Percentiles rank a stretch among this genome's conserved stretches.
phyloP scores from a whole-genome alignment of 30 jellyfish, hydroid and myxozoan species.

The Turritopsis rubra region DNA sequence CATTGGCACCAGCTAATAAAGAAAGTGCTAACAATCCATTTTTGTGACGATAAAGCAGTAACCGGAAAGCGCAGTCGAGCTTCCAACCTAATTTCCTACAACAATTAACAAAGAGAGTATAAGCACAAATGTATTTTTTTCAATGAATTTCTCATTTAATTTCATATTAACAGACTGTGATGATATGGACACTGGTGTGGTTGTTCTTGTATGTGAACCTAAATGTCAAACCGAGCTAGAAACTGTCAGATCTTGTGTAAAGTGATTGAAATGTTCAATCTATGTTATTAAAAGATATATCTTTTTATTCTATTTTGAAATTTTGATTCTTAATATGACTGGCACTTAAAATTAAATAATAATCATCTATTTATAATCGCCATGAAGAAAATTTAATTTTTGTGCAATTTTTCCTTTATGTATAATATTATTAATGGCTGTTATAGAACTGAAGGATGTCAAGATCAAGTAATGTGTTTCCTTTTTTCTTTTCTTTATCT shows the following conservation, averaged over 20 bases:
- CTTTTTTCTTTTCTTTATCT: background rate
- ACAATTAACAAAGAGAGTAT: background rate
- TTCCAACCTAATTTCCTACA: background rate
- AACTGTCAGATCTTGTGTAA: background rate
- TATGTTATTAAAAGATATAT: background rate
- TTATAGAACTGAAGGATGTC: background rate
- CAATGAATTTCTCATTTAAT: background rate
- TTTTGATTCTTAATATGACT: background rate
- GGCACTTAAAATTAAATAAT: background rate
- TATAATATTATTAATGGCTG: background rate
- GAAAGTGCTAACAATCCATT: slow-evolving; percentile 54
- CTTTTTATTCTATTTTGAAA: background rate
- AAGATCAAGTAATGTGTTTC: background rate
- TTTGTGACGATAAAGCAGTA: slow-evolving; percentile 6
- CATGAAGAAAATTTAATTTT: background rate
- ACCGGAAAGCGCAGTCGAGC: background rate
- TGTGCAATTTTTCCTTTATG: background rate
- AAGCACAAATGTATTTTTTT: background rate
- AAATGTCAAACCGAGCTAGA: background rate
- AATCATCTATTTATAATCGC: background rate
- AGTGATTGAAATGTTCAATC: background rate
- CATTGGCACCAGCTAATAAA: slow-evolving; percentile 52
- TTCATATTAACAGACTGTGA: background rate
- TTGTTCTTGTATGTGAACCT: background rate
- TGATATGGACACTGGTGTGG: background rate